Conservation (phyloP, 1,140 invertebrate genomes). For the Psilanteris sp. region DNA sequence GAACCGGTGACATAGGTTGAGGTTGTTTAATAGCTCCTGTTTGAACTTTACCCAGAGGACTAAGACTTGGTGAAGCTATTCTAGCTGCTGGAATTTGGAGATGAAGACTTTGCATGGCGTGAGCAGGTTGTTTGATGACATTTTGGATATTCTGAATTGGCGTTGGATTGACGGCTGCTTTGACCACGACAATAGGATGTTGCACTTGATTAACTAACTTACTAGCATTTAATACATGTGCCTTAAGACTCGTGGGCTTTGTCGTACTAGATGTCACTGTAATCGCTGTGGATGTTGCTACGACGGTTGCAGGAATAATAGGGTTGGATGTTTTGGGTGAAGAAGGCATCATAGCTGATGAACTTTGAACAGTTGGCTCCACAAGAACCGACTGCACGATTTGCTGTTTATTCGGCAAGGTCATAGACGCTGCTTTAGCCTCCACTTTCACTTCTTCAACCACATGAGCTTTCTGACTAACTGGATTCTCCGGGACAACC, state of each 20-base stretch:
- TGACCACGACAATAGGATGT: constrained; percentile 67
- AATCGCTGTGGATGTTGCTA: constrained; percentile 31
- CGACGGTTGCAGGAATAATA: background rate
- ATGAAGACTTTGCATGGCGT: constrained; percentile 70
- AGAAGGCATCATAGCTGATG: background rate
- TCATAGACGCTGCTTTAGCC: background rate
- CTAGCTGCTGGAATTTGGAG: constrained; percentile 70
- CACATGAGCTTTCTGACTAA: background rate
- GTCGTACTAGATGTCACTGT: background rate
- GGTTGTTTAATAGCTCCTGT: constrained; percentile 44
- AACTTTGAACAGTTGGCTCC: background rate
- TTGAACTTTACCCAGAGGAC: constrained; percentile 70
- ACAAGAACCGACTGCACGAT: constrained; percentile 24
- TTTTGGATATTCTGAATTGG: constrained; percentile 73
- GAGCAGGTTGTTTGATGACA: constrained; percentile 69
- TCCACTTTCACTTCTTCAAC: constrained; percentile 52
- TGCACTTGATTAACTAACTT: constrained; percentile 66
- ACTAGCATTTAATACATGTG: constrained; percentile 80
- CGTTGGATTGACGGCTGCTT: constrained; percentile 64
- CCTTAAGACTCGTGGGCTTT: constrained; percentile 80
- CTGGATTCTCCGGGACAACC: background rate
- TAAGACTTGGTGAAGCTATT: constrained; percentile 73
- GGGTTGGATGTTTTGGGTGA: background rate
- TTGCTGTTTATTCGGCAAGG: constrained; percentile 2
- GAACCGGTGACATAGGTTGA: constrained; percentile 76